Evolutionary conservation across 1,140 invertebrate species (phyloP).

Genomic region (Drosophila miranda): DNA sequence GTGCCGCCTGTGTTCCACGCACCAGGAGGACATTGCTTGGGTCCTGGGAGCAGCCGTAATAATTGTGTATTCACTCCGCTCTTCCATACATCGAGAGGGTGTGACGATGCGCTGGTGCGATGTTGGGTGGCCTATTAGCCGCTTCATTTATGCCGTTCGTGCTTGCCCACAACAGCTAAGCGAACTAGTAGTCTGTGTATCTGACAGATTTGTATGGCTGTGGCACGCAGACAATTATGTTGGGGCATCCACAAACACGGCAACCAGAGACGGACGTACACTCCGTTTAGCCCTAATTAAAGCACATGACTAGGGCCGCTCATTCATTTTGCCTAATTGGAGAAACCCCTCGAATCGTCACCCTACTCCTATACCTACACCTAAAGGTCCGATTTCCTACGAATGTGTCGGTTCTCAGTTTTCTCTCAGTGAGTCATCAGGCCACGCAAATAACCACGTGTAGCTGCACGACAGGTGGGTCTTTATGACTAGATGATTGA

Average conservation of each 20-base stretch:
- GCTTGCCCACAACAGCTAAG: slow-evolving; percentile 42
- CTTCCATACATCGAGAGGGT: slow-evolving; percentile 33
- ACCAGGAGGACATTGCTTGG: background rate
- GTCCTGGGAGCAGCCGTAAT: slow-evolving; percentile 29
- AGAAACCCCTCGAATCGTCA: slow-evolving; percentile 22
- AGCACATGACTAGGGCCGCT: slow-evolving; percentile 49
- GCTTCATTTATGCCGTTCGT: slow-evolving; percentile 48
- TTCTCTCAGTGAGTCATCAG: no score
- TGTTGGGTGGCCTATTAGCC: slow-evolving; percentile 18
- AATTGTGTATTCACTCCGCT: slow-evolving; percentile 75
- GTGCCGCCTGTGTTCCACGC: background rate
- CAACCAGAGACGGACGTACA: slow-evolving; percentile 16
- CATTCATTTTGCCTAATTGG: slow-evolving; percentile 68
- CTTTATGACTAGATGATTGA: no score
- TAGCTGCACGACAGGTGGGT: no score
- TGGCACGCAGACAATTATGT: slow-evolving; percentile 69
- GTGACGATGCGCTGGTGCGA: slow-evolving; percentile 21
- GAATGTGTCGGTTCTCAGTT: no score
- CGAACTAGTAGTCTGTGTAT: slow-evolving; percentile 23
- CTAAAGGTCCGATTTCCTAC: no score
- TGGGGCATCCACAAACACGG: slow-evolving; percentile 19
- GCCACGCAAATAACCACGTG: no score
- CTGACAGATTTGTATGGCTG: slow-evolving; percentile 54
- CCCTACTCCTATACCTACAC: no score
- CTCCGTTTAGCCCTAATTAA: slow-evolving; percentile 63